These are phyloP conservation scores for Tapirus indicus DNA, from an alignment of 2,797 vertebrate genomes.

Conservation along the genomic window DNA sequence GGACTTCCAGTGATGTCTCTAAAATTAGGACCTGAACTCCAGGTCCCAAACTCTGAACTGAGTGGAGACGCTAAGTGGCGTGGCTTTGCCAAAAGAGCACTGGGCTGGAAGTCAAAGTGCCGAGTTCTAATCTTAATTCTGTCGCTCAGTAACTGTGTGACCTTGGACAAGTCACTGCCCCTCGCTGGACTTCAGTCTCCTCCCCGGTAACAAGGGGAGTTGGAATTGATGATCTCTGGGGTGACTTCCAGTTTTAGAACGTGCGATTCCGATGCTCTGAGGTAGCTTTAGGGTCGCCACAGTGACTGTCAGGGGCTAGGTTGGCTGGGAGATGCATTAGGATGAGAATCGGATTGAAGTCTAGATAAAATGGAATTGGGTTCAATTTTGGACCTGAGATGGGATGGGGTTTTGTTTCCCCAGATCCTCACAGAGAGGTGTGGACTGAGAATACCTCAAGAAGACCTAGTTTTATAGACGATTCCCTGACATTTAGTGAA, in stretches of 20 bases:
- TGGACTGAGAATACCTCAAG: not conserved
- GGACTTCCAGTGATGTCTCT: not conserved
- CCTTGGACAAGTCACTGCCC: not conserved
- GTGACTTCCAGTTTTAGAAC: not conserved
- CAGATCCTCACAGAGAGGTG: not conserved
- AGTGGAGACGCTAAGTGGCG: not conserved
- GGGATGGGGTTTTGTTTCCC: not conserved
- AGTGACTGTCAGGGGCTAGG: not conserved
- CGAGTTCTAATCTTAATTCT: not conserved
- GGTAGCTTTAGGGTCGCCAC: not conserved
- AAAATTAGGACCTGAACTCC: not conserved
- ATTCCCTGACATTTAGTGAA: not conserved
- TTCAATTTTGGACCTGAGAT: not conserved
- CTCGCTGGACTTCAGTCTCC: not conserved
- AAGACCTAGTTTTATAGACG: not conserved
- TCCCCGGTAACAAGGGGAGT: not conserved
- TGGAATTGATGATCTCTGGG: not conserved
- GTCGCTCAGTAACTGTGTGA: not conserved
- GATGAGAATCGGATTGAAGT: not conserved
- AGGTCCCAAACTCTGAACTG: not conserved
- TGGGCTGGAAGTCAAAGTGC: not conserved
- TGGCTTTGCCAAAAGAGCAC: conserved; percentile 1
- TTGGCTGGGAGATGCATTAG: not conserved
- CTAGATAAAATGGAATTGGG: not conserved
- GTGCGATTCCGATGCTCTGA: not conserved